Conservation (phyloP, 1,140 invertebrate species). For the Tetragonula clypearis region DNA sequence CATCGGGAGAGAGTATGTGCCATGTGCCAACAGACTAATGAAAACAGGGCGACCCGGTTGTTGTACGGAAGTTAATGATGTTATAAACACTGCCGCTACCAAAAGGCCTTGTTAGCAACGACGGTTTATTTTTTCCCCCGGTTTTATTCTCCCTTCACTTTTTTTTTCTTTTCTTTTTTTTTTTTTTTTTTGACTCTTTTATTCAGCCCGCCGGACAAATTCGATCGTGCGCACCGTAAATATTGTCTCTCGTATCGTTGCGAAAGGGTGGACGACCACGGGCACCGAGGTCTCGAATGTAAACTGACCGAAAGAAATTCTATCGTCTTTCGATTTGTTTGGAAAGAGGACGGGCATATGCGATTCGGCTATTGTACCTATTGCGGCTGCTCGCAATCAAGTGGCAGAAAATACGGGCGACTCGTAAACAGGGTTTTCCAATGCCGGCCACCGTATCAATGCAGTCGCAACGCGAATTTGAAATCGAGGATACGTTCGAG, state of each 20-base stretch:
- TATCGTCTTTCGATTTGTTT: conserved; percentile 35
- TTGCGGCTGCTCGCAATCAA: conserved; percentile 5
- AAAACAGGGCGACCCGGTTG: conserved; percentile 46
- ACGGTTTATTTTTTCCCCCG: not conserved
- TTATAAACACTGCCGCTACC: conserved; percentile 56
- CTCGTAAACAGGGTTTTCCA: conserved; percentile 11
- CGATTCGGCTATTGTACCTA: conserved; percentile 10
- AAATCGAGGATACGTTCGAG: not conserved
- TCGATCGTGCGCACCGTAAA: conserved; percentile 23
- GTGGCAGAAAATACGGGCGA: conserved; percentile 40
- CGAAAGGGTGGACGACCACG: not conserved
- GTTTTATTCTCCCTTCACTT: not conserved
- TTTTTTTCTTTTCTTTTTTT: not conserved
- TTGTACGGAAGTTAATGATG: conserved; percentile 62
- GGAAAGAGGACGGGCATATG: conserved; percentile 2
- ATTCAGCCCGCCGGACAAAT: conserved; percentile 10
- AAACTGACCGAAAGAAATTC: conserved; percentile 23
- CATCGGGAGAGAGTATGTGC: conserved; percentile 29
- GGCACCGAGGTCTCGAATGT: not conserved
- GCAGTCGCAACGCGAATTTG: not conserved
- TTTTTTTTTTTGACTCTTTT: not conserved
- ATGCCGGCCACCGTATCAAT: not conserved
- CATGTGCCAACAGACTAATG: conserved; percentile 51
- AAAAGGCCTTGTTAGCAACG: conserved; percentile 44
- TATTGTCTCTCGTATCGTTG: conserved; percentile 23